Evolutionary conservation across 2,797 vertebrate species (phyloP), one percentile per base, ranked within the genome.

Genomic region (Atherinosoma microstoma): DNA sequence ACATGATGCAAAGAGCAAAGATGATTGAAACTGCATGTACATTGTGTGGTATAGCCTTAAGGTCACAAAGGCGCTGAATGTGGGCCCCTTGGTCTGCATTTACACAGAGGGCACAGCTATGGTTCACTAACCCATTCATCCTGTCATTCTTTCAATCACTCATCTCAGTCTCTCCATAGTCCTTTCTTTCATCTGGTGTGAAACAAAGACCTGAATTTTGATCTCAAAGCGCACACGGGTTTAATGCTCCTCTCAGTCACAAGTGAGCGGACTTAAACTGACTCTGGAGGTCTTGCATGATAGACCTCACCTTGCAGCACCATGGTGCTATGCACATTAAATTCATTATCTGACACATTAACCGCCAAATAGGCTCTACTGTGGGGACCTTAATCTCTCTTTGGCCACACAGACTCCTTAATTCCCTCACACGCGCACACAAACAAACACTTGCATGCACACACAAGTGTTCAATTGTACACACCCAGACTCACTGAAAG

Each of bases 331-430:
- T 47, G 64, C 70, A 84, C 83, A 87, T 84, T 84, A 76, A 90
- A 66, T 92, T 85, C 80, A 89, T 87, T 85, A 84, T 89, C 77
- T 93, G 89, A 93, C 90, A 93, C 89, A 92, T 93, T 94, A 93
- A 94, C 91, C 91, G 91, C 86, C 89, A 87, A 93, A 92, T 87
- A 80, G 88, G 74, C 84, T 88, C 80, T 86, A 85, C 86, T 66
- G 67, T 69, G 68, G 64, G 78, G 86, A 73, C 81, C 84, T 83
- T 82, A 85, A 89, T 91, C 83, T 80, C 81, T 70, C 83, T 87
- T 86, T 87, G 90, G 81, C 80, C 87, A 91, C 90, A 90, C 86
- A 87, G 83, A 86, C 83, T 57, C 75, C 85, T 85, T 88, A 85
- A 90, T 87, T 87, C 82, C 77, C 78, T 75, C 78, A 87, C 83